A percentile compares a stretch with the other conserved stretches of the same genome.
Evolutionary conservation across 2,888 invertebrate species (phyloP).

Genomic region (Troides helena): DNA sequence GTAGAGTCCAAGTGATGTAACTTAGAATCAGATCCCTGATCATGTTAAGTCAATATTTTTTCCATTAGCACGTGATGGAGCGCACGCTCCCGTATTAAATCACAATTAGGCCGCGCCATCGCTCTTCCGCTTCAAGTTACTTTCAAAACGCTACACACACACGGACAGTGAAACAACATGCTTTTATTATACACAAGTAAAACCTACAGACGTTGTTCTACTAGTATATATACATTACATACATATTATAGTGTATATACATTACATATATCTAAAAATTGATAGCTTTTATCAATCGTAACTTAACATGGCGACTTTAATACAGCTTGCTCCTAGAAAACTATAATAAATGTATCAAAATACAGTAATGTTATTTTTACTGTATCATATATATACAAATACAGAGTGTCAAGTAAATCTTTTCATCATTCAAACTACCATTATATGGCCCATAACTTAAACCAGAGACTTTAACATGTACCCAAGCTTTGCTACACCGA

Average conservation of each 20-base stretch:
- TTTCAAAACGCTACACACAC: slow-evolving; percentile 11
- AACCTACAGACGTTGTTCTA: neutral
- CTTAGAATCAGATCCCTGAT: neutral
- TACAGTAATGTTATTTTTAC: no score
- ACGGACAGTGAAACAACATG: neutral
- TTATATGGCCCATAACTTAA: no score
- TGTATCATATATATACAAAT: no score
- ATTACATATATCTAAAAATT: neutral
- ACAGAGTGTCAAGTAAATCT: no score
- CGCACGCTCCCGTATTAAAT: slow-evolving; percentile 27
- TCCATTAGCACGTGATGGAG: slow-evolving; percentile 27
- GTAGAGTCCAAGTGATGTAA: no score
- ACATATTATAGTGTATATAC: neutral
- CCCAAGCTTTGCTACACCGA: no score
- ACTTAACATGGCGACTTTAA: no score
- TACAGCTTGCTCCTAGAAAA: no score
- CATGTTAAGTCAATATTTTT: slow-evolving; percentile 19
- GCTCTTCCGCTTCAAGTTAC: slow-evolving; percentile 25
- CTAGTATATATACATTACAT: neutral
- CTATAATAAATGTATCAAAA: no score
- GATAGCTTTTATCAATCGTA: no score
- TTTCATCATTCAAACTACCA: no score
- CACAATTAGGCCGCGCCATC: slow-evolving; percentile 30
- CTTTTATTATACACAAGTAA: neutral
- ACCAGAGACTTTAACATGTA: no score